Evolutionary conservation across 2,113 vertebrate species (phyloP), one percentile per base, ranked within the genome.

Genomic region (Paedocypris sp.): DNA sequence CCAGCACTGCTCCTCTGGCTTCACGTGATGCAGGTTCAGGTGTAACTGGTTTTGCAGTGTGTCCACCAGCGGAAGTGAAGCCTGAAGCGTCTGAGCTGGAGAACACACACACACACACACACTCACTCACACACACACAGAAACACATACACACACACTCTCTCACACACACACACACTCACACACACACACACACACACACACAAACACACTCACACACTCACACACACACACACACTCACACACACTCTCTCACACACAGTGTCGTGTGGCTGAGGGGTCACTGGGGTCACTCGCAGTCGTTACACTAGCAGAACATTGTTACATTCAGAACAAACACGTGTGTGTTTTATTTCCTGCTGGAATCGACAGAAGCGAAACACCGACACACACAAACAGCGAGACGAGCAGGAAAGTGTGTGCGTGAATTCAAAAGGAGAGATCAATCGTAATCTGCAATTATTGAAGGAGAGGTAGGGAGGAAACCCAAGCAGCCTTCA

Each of bases 391-490:
- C 74, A 77, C 73, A 56, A n/a, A n/a, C n/a, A n/a, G n/a, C n/a
- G n/a, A n/a, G n/a, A n/a, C n/a, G n/a, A n/a, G n/a, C n/a, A n/a
- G n/a, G n/a, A n/a, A n/a, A n/a, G n/a, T n/a, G n/a, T n/a, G n/a
- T n/a, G 70, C 51, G 50, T 60, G 71, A 66, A 70, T 33, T 49
- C 39, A 73, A 77, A 77, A 70, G 29, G n/a, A 48, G 64, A 81
- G 71, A 78, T 85, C 83, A 81, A 60, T 32, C 22, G 50, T 81
- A 82, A 82, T 84, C 83, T 81, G 73, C 67, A 72, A 81, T 84
- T 83, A 81, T 78, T 83, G 81, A 81, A 71, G 71, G 51, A 70
- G 67, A 64, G 81, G 80, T 80, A 74, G 80, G 83, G 80, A 80
- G 56, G 69, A 75, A 77, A 78, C 73, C 72, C 76, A 5, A 67